Evolutionary conservation across 1,140 invertebrate genomes (phyloP), one percentile per base, ranked within the genome.

Genomic region (Eurytemora carolleeae): DNA sequence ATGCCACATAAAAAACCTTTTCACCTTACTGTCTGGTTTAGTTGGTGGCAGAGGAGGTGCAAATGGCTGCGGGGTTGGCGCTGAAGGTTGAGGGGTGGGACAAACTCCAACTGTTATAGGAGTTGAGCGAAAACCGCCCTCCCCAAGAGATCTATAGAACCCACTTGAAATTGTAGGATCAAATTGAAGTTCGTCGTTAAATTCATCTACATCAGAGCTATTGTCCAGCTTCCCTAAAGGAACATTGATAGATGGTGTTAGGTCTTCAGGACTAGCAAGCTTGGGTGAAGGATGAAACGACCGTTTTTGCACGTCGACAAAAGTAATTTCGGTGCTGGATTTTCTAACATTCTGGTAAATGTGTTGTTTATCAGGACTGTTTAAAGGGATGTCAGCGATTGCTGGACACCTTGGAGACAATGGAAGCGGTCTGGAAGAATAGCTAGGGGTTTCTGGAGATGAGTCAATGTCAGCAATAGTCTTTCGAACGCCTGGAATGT

Each of bases 101-200:
- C 31, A 44, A 1, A 54, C 17, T 19, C 60, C 60, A 17, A 58
- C n/a, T 21, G 18, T 62, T 1, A 62, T 62, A 16, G 60, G 60
- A 24, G 60, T 62, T 18, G 21, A 58, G 19, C 60, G 12, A 55
- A 62, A 62, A 31, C 20, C 60, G 7, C 60, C 60, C 2, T 62
- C 20, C 3, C 31, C 31, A 12, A 44, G n/a, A 12, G 7, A 7
- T 7, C 60, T 54, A 17, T 56, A 26, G 18, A 58, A 53, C 19
- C 60, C 60, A 31, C 60, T 62, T 16, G 60, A 62, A 56, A 62
- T 24, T 18, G 60, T 62, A 18, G 60, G 44, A 57, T 62, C 60
- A 62, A 62, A 62, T 18, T 62, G 60, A 58, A 62, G 44, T 22
- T 62, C 60, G 18, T 62, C 60, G 20, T 24, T 19, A 25, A 54